Conservation (phyloP, 1,140 invertebrate genomes). For the Scaptomyza graminum region DNA sequence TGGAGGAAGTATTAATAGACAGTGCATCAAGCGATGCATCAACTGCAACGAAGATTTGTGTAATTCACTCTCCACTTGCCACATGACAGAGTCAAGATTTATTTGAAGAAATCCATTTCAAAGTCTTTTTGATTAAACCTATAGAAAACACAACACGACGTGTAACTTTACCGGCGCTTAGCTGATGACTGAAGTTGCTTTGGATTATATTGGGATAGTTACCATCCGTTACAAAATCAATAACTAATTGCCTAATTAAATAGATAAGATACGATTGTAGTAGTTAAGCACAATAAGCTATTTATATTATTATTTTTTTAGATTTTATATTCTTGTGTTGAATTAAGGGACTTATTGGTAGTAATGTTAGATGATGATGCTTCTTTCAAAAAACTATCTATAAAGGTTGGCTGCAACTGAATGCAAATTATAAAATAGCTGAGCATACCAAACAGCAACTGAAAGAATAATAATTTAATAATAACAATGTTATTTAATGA, state of each 20-base stretch:
- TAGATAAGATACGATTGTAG: neutral
- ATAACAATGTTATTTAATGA: too few species aligned
- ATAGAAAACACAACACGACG: slow-evolving; percentile 8
- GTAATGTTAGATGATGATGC: too few species aligned
- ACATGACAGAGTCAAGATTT: slow-evolving; percentile 18
- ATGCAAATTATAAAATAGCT: slow-evolving; percentile 36
- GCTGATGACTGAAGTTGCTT: slow-evolving; percentile 18
- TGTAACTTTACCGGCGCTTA: slow-evolving; percentile 17
- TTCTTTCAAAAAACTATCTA: too few species aligned
- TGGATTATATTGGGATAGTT: neutral
- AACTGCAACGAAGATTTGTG: slow-evolving; percentile 3
- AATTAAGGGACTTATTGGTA: too few species aligned
- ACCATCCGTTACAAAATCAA: neutral
- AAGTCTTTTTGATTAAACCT: slow-evolving; percentile 11
- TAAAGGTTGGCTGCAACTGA: slow-evolving; percentile 21
- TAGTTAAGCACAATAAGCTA: too few species aligned
- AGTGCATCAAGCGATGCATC: slow-evolving; percentile 2
- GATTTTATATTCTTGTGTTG: neutral
- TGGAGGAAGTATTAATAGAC: slow-evolving; percentile 13
- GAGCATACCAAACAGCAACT: slow-evolving; percentile 31
- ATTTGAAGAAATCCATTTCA: neutral
- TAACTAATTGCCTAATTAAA: slow-evolving; percentile 22
- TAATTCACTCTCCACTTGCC: slow-evolving; percentile 1
- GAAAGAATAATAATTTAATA: neutral
- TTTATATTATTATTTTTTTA: neutral